Evolutionary conservation across 2,113 vertebrate species (phyloP).

Genomic region (Platycercus adscitus): DNA sequence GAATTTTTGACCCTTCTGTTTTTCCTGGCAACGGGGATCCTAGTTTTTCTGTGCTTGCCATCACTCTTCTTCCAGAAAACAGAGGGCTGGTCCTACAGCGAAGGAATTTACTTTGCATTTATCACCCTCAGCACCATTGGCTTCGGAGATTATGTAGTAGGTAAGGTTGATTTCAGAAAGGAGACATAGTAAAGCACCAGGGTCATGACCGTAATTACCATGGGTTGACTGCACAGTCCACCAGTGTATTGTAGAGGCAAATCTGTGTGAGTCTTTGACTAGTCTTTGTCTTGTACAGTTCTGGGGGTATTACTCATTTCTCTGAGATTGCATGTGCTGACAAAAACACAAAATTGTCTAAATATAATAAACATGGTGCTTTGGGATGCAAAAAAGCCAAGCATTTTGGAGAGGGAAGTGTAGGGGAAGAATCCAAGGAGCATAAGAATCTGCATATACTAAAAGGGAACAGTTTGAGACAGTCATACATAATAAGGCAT

Average conservation of each 20-base stretch:
- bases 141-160: conserved; percentile 76
- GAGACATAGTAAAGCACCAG: not conserved
- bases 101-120: conserved; percentile 78
- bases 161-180: conserved; percentile 47
- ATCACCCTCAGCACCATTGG: conserved; percentile 78
- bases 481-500: not conserved
- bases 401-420: not conserved
- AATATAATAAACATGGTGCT: not conserved
- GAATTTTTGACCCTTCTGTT: conserved; percentile 68
- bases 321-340: not conserved
- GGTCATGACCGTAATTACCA: not conserved
- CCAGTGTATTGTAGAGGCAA: not conserved
- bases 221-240: not conserved
- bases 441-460: not conserved
- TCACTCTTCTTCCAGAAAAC: conserved; percentile 64
- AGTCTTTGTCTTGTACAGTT: not conserved
- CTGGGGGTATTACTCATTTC: not conserved
- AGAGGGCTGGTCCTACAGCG: conserved; percentile 70
- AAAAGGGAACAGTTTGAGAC: not conserved
- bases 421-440: not conserved
- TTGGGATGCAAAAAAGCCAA: not conserved
- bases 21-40: conserved; percentile 67
- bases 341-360: not conserved
- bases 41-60: conserved; percentile 72
- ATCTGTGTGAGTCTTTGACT: not conserved